Conservation (phyloP, 2,888 invertebrate species). For the Cephus sareptanus region DNA sequence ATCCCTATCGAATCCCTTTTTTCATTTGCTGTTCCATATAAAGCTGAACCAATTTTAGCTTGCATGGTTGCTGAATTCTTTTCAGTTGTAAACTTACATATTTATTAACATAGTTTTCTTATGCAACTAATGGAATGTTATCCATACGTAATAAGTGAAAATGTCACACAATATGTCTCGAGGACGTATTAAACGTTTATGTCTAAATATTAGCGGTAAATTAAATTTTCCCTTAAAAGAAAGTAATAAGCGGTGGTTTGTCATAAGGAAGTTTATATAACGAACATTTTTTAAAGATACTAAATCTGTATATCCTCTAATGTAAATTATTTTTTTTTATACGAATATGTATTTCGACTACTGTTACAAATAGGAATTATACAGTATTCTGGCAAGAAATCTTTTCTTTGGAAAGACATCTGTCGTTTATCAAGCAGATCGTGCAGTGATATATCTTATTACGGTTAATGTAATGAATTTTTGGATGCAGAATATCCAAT, state of each 20-base stretch:
- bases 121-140: neutral
- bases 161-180: neutral
- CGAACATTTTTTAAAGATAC: neutral
- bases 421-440: neutral
- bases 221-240: neutral
- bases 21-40: neutral
- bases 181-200: neutral
- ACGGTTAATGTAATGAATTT: neutral
- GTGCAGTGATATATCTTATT: neutral
- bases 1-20: neutral
- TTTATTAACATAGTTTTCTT: neutral
- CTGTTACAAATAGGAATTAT: neutral
- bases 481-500: neutral
- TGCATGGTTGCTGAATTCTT: neutral
- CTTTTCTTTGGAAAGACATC: neutral
- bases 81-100: neutral
- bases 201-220: neutral
- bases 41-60: neutral
- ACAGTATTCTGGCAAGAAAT: neutral
- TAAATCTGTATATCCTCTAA: neutral
- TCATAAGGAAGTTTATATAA: neutral
- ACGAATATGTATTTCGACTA: neutral
- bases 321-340: neutral
- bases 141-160: neutral
- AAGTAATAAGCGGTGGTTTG: neutral